Evolutionary conservation across 2,113 vertebrate genomes (phyloP), one percentile per base, ranked within the genome.

Genomic region (Tachysurus fulvidraco): DNA sequence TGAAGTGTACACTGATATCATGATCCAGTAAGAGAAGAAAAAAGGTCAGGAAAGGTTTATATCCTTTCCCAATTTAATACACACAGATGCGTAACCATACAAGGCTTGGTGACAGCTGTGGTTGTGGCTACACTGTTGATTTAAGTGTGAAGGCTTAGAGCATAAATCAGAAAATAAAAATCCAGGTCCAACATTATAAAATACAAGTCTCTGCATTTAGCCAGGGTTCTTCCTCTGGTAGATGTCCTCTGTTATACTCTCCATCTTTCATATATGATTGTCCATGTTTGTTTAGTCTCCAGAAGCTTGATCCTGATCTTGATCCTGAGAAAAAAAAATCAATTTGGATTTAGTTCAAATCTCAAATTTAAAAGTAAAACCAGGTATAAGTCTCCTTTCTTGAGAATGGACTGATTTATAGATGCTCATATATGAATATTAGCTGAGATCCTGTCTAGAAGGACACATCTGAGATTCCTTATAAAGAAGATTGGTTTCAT

Each of bases 161-260:
- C 14, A 79, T 44, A 73, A 23, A 74, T 79, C 74, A 85, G 84
- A 79, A 28, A 9, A 36, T 36, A 78, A 55, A 55, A 36, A 55
- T 86, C 17, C 78, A 60, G 64, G 64, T 73, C 85, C 79, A 73
- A 23, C 10, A 3, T 36, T 19, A 86, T 23, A 86, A 67, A 65
- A 46, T 41, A 50, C 1, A 59, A 46, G 77, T 73, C 23, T 86
- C 21, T 73, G 64, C 30, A 73, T 74, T 46, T 21, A 57, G 54
- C n/a, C 67, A 74, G 65, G 60, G 41, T 62, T 59, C n/a, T 46
- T 86, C 64, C 69, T 85, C 50, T 74, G 52, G 67, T n/a, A 28
- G 16, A 73, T 62, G 83, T 85, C 59, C 17, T 64, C 41, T 5
- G 25, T 14, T 17, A 50, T 28, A 54, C 41, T 78, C 41, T 85